Conservation (phyloP, 2,113 vertebrate genomes). For the Neolamprologus ventralis region DNA sequence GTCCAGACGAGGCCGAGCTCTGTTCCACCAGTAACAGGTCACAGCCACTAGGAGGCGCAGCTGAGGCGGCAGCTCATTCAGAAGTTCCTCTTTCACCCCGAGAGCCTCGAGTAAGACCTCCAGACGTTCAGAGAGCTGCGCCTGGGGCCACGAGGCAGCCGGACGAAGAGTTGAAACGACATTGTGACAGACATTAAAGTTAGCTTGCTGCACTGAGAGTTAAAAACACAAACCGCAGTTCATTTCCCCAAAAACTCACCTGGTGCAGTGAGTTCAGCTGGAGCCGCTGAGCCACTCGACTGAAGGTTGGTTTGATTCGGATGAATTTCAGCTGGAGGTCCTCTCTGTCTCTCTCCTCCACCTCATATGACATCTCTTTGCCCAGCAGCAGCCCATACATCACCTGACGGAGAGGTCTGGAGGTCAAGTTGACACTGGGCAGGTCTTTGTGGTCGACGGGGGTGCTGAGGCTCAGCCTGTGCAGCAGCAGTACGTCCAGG, state of each 20-base stretch:
- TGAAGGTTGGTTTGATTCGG: conserved; percentile 44
- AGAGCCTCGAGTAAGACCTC: conserved; percentile 73
- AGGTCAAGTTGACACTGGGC: conserved; percentile 56
- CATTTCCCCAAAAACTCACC: conserved; percentile 51
- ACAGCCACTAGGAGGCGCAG: conserved; percentile 71
- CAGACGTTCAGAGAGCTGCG: conserved; percentile 18
- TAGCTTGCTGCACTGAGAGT: not conserved
- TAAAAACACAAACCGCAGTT: not conserved
- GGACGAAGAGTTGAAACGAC: accelerated
- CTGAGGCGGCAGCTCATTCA: conserved; percentile 54
- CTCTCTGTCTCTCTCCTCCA: conserved; percentile 73
- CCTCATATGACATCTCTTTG: not conserved
- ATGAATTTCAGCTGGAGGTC: conserved; percentile 50
- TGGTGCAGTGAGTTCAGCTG: conserved; percentile 61
- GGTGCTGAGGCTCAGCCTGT: not conserved
- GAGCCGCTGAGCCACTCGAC: not conserved
- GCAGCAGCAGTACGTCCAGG: conserved; percentile 69
- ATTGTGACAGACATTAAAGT: not conserved
- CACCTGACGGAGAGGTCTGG: conserved; percentile 73
- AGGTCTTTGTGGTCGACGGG: conserved; percentile 61
- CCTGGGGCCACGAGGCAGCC: conserved; percentile 36
- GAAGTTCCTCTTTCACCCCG: conserved; percentile 39
- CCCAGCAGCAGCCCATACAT: conserved; percentile 76
- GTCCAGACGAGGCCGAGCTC: conserved; percentile 48
- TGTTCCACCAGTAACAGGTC: conserved; percentile 75